Conservation (phyloP, 2,888 invertebrate genomes). For the Eucriotettix oculatus region DNA sequence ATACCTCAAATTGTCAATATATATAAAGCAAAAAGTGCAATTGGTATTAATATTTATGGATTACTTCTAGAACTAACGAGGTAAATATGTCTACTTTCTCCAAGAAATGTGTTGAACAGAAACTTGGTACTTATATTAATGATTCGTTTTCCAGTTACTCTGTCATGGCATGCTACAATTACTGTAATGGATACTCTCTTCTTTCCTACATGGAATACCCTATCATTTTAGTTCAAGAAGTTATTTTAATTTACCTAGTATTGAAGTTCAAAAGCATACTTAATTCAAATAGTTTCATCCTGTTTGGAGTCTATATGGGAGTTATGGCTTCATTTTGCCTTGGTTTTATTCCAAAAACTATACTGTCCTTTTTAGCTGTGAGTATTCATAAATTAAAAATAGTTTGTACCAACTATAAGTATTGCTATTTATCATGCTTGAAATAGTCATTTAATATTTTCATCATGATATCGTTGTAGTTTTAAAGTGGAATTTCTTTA, state of each 20-base stretch:
- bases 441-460: too few relatives aligned
- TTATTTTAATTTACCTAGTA: slow-evolving; percentile 51
- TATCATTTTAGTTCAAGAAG: slow-evolving; percentile 58
- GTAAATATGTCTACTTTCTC: too few relatives aligned
- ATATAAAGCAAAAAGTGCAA: too few relatives aligned
- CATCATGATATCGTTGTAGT: too few relatives aligned
- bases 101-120: too few relatives aligned
- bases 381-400: slow-evolving; percentile 20
- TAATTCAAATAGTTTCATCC: slow-evolving; percentile 24
- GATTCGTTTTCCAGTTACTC: slow-evolving; percentile 47
- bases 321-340: slow-evolving; percentile 30
- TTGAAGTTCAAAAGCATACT: slow-evolving; percentile 47
- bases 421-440: too few relatives aligned
- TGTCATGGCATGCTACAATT: slow-evolving; percentile 67
- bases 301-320: slow-evolving; percentile 25
- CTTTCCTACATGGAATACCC: slow-evolving; percentile 75
- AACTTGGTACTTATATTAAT: background rate
- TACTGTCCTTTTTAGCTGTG: slow-evolving; percentile 47
- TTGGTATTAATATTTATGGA: too few relatives aligned
- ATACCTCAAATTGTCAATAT: too few relatives aligned
- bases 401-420: too few relatives aligned
- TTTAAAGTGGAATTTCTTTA: too few relatives aligned
- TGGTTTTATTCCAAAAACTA: slow-evolving; percentile 27
- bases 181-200: slow-evolving; percentile 50
- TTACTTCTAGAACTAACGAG: too few relatives aligned